Evolutionary conservation across 2,888 invertebrate species (phyloP).

Genomic region (Caenorhabditis virilis): DNA sequence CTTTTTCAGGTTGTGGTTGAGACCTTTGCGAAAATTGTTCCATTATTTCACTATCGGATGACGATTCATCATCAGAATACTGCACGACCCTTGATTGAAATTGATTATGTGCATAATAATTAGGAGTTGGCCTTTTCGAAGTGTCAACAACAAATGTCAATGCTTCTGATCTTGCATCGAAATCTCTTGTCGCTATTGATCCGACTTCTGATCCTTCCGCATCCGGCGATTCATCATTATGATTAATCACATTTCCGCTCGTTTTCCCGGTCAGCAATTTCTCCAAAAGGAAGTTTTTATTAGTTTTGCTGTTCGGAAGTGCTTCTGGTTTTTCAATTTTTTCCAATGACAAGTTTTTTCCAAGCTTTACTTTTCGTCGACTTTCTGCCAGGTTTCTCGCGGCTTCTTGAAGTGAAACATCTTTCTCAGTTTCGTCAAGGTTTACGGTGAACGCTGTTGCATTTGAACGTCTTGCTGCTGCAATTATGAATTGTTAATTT

Average conservation of each 20-base stretch:
- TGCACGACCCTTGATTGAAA: slow-evolving; percentile 36
- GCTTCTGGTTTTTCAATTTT: slow-evolving; percentile 7
- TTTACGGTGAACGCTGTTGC: slow-evolving; percentile 49
- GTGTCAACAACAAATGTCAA: slow-evolving; percentile 53
- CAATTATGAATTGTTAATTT: not conserved
- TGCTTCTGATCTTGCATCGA: slow-evolving; percentile 48
- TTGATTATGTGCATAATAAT: slow-evolving; percentile 14
- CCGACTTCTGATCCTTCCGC: slow-evolving; percentile 5
- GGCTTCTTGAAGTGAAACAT: slow-evolving; percentile 48
- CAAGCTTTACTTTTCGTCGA: slow-evolving; percentile 22
- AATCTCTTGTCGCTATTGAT: slow-evolving; percentile 8
- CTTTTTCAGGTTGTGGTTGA: not conserved
- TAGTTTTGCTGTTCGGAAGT: slow-evolving; percentile 20
- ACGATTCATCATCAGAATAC: slow-evolving; percentile 42
- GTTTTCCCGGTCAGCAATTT: slow-evolving; percentile 39
- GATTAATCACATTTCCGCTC: slow-evolving; percentile 11
- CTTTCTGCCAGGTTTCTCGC: slow-evolving; percentile 43
- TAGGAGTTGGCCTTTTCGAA: slow-evolving; percentile 24
- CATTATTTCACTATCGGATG: slow-evolving; percentile 38
- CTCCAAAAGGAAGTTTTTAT: slow-evolving; percentile 44
- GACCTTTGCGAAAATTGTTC: not conserved
- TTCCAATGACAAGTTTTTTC: slow-evolving; percentile 17
- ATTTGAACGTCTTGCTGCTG: slow-evolving; percentile 24
- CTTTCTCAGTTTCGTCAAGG: slow-evolving; percentile 33
- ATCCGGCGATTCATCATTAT: not conserved